Evolutionary conservation across 1,140 invertebrate species (phyloP).

Genomic region (Zaprionus taronus): DNA sequence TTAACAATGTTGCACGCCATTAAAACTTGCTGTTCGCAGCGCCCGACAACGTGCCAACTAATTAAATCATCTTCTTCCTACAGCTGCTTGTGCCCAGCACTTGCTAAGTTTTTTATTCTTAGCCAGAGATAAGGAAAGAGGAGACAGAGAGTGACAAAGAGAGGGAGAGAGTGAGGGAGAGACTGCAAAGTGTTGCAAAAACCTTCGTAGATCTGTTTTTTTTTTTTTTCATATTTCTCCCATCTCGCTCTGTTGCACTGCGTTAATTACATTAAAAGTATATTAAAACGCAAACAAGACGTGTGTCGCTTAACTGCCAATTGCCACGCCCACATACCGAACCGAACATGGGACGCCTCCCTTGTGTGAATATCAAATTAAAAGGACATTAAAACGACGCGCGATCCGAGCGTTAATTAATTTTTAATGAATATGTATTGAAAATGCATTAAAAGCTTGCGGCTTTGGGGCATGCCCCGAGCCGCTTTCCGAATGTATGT

Average conservation of each 20-base stretch:
- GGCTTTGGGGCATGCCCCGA: conserved; percentile 14
- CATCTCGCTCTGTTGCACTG: conserved; percentile 7
- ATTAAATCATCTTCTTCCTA: conserved; percentile 25
- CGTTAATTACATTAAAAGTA: conserved; percentile 72
- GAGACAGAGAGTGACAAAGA: background rate
- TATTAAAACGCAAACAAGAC: conserved; percentile 55
- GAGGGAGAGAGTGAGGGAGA: background rate
- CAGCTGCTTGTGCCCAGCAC: conserved; percentile 13
- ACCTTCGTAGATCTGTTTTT: background rate
- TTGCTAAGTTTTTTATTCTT: background rate
- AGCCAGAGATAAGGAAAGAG: background rate
- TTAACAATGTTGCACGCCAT: conserved; percentile 47
- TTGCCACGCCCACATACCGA: conserved; percentile 19
- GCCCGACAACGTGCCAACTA: conserved; percentile 33
- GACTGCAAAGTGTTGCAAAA: background rate
- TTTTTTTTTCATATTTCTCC: background rate
- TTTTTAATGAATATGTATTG: conserved; percentile 75
- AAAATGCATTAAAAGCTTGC: conserved; percentile 61
- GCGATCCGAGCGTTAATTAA: conserved; percentile 59
- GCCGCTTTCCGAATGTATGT: background rate
- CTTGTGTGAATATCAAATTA: conserved; percentile 68
- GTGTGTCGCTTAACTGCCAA: conserved; percentile 18
- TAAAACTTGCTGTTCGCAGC: conserved; percentile 35
- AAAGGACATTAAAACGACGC: conserved; percentile 57
- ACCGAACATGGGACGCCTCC: background rate